Percentiles rank a stretch among this genome's conserved stretches.
Evolutionary conservation across 1,140 invertebrate genomes (phyloP).

Genomic region (Zaprionus ghesquierei): DNA sequence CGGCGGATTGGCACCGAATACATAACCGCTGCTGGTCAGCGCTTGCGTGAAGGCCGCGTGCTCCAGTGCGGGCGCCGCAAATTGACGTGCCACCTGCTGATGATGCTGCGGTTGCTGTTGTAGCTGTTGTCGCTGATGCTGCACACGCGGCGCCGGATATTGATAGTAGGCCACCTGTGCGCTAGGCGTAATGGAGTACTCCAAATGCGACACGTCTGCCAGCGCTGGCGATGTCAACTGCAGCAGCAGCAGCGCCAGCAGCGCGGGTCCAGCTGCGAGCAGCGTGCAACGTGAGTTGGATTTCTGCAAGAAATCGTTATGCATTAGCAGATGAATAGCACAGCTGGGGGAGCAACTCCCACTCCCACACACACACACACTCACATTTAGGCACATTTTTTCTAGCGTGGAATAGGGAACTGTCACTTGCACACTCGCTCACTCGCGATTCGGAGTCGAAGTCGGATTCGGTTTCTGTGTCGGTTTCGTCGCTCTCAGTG

Average conservation of each 20-base stretch:
- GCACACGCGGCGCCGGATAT: conserved; percentile 52
- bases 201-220: conserved; percentile 60
- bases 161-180: conserved; percentile 70
- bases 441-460: conserved; percentile 10
- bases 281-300: conserved; percentile 4
- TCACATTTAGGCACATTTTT: conserved; percentile 33
- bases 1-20: conserved; percentile 43
- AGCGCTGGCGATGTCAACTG: background rate
- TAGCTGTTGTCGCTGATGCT: conserved; percentile 4
- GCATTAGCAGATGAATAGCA: conserved; percentile 13
- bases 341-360: background rate
- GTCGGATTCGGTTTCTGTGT: conserved; percentile 28
- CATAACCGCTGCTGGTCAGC: conserved; percentile 69
- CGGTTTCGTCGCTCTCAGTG: conserved; percentile 24
- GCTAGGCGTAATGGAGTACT: conserved; percentile 60
- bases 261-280: conserved; percentile 10
- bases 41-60: conserved; percentile 74
- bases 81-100: conserved; percentile 49
- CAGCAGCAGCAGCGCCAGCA: background rate
- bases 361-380: conserved; percentile 3
- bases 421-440: background rate
- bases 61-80: conserved; percentile 62
- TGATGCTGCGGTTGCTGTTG: conserved; percentile 23
- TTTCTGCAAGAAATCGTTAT: conserved; percentile 43
- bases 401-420: background rate